Evolutionary conservation across 2,888 invertebrate genomes (phyloP), one percentile per base, ranked within the genome.

Genomic region (Orchesella flavescens): DNA sequence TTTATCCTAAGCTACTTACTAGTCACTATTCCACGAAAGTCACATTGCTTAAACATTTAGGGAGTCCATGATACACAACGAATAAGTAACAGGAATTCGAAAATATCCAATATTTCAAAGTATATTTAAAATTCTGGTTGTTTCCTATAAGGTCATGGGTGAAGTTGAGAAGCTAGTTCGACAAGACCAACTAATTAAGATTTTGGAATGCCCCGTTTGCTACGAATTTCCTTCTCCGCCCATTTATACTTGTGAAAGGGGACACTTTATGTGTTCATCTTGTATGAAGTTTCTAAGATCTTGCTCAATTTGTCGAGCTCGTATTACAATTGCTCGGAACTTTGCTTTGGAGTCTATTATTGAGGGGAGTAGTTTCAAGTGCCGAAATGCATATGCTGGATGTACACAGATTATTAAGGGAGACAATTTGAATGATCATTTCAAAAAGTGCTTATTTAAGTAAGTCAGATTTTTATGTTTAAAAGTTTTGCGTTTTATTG

Each of bases 201-300:
- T 77, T 7, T 63, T 85, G 77, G 66, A 66, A 44, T 66, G 66
- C 43, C 63, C 66, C 4, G 66, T 74, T 15, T 84, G 80, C 44
- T 63, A 73, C n/a, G 84, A 85, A 10, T 81, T 85, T 71, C 83
- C 85, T 17, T 68, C 74, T 1, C 85, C 84, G n/a, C 85, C 85
- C 17, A 85, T 85, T 66, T 85, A 23, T 65, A 78, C 63, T 34
- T 85, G 85, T 44, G 78, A 77, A 23, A 81, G 78, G 46, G 84
- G 85, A 49, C 85, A 85, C 24, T 84, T 85, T 34, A 84, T 77
- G 0, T 85, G 85, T 44, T 81, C 63, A 21, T 55, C 72, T 0
- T 85, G 85, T 46, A 74, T 84, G 21, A 19, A 19, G 9, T 34
- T 81, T 34, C 23, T 81, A 17, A 69, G 74, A 10, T 7, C 53